Evolutionary conservation across 2,888 invertebrate genomes (phyloP).

Genomic region (Nasonia oneida): DNA sequence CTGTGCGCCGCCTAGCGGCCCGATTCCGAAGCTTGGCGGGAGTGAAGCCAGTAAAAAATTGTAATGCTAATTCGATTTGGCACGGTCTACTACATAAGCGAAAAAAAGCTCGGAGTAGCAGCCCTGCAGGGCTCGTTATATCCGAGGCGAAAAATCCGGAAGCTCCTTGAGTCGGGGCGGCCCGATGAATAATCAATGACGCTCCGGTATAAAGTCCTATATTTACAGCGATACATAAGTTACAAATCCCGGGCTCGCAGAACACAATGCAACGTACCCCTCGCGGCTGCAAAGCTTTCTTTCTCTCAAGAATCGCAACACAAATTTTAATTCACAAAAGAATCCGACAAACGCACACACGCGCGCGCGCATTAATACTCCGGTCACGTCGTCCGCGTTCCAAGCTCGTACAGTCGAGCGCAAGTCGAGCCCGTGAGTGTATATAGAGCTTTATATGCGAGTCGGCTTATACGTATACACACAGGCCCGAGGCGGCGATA

Average conservation of each 20-base stretch:
- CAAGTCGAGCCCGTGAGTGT: too few species aligned
- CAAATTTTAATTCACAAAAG: constrained; percentile 37
- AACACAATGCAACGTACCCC: neutral
- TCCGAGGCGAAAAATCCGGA: neutral
- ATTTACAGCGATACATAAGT: neutral
- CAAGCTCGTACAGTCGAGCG: too few species aligned
- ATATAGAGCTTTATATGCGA: neutral
- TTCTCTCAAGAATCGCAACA: neutral
- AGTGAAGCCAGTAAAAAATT: too few species aligned
- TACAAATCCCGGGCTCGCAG: neutral
- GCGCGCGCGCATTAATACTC: too few species aligned
- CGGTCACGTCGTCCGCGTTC: neutral
- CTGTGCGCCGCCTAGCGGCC: too few species aligned
- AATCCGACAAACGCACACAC: neutral
- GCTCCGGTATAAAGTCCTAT: neutral
- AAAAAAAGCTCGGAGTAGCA: neutral
- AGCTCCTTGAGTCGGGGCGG: neutral
- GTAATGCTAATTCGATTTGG: too few species aligned
- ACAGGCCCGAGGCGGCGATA: neutral
- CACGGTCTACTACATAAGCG: too few species aligned
- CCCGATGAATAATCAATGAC: neutral
- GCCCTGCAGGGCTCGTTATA: neutral
- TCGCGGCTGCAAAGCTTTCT: neutral
- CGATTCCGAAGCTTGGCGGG: too few species aligned
- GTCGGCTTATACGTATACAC: neutral